These are phyloP conservation scores for Macaca mulatta DNA, from an alignment of 2,113 vertebrate species.

Conservation along the genomic window DNA sequence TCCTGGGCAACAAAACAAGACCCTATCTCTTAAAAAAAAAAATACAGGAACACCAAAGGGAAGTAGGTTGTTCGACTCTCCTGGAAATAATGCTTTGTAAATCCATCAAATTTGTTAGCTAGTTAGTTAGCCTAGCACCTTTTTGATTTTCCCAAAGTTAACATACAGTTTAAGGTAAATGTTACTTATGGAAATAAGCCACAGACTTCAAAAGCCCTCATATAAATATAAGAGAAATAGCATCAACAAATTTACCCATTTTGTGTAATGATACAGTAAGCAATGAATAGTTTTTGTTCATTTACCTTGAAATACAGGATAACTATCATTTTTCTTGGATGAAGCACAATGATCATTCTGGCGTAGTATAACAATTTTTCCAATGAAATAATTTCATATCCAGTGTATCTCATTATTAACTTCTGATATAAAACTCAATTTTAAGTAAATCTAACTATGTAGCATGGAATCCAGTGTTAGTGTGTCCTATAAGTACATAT, in stretches of 20 bases:
- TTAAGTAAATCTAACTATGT: conserved; percentile 34
- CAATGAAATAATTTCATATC: not conserved
- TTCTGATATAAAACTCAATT: conserved; percentile 52
- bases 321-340: not conserved
- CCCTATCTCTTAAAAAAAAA: not conserved
- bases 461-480: conserved; percentile 12
- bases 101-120: not conserved
- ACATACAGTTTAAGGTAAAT: conserved; percentile 11
- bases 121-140: not conserved
- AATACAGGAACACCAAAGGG: not conserved
- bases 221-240: not conserved
- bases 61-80: not conserved
- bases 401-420: conserved; percentile 29
- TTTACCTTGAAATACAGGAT: conserved; percentile 30
- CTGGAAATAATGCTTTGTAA: not conserved
- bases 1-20: too few species aligned
- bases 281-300: not conserved
- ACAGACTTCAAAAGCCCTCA: not conserved
- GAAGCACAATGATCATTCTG: not conserved
- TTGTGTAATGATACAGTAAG: not conserved
- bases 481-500: not conserved
- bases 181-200: not conserved
- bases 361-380: not conserved
- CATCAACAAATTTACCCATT: not conserved
- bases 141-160: conserved; percentile 4